These are phyloP conservation scores for Apotomis turbidana DNA, from an alignment of 2,888 invertebrate species.

Conservation along the genomic window DNA sequence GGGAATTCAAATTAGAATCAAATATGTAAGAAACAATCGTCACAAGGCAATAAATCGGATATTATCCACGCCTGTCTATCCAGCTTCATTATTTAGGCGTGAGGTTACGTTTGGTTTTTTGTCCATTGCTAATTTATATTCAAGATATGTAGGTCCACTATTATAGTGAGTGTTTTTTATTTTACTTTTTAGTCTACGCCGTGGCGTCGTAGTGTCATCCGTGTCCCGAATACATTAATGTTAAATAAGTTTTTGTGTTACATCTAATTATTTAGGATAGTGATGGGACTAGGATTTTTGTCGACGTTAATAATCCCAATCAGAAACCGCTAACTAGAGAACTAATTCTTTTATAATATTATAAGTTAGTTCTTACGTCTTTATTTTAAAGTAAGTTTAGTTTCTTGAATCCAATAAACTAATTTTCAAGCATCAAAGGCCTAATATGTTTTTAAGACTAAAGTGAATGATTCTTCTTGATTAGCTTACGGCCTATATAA, in stretches of 20 bases:
- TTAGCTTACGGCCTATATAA: too few relatives aligned
- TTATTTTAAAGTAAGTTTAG: too few relatives aligned
- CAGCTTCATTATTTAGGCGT: slow-evolving; percentile 55
- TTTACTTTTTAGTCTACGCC: slow-evolving; percentile 56
- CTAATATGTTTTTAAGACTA: too few relatives aligned
- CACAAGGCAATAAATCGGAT: slow-evolving; percentile 67
- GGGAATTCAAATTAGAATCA: slow-evolving; percentile 50
- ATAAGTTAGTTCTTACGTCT: too few relatives aligned
- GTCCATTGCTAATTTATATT: slow-evolving; percentile 71
- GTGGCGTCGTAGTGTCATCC: slow-evolving; percentile 59
- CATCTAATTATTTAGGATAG: slow-evolving; percentile 58
- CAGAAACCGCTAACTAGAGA: too few relatives aligned
- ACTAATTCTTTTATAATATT: too few relatives aligned
- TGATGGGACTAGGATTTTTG: slow-evolving; percentile 28
- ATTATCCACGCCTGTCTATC: slow-evolving; percentile 70
- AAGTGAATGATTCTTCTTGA: too few relatives aligned
- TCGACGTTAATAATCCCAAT: neutral
- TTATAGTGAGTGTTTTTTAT: slow-evolving; percentile 62
- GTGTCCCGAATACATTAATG: slow-evolving; percentile 74
- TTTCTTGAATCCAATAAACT: too few relatives aligned
- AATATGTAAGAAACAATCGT: slow-evolving; percentile 65
- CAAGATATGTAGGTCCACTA: slow-evolving; percentile 65
- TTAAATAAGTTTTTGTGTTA: slow-evolving; percentile 63
- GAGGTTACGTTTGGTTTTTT: slow-evolving; percentile 53
- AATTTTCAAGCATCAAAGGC: too few relatives aligned